These are phyloP conservation scores for Thunnus maccoyii DNA, from an alignment of 2,113 vertebrate genomes.

Conservation along the genomic window DNA sequence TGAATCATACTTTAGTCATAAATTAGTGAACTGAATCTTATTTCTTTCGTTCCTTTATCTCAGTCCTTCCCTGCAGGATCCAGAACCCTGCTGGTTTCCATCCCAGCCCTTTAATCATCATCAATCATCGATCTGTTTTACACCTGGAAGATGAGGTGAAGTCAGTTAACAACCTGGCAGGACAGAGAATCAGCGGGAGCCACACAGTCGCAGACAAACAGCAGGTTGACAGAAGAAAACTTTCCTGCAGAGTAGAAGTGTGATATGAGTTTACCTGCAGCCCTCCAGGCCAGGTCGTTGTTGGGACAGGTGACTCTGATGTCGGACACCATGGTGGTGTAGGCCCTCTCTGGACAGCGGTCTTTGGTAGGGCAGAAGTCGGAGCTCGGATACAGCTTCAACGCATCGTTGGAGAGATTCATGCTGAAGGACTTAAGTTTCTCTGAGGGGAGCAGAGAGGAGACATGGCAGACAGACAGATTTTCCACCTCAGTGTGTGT, in stretches of 20 bases:
- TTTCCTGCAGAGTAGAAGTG: neutral
- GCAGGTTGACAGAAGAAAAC: neutral
- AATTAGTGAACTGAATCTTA: too few species aligned
- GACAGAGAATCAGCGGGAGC: too few species aligned
- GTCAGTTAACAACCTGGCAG: too few species aligned
- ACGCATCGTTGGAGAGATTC: constrained; percentile 63
- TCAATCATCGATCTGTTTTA: too few species aligned
- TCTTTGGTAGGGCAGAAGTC: constrained; percentile 72
- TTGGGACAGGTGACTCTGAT: constrained; percentile 83
- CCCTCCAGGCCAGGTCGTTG: constrained; percentile 79
- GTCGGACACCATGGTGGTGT: constrained; percentile 87
- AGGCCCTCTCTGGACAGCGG: constrained; percentile 83
- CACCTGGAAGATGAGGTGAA: too few species aligned
- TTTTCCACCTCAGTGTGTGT: too few species aligned
- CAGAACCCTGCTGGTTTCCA: too few species aligned
- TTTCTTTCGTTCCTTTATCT: too few species aligned
- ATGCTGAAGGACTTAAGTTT: constrained; percentile 78
- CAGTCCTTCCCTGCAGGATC: too few species aligned
- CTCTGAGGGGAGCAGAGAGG: constrained; percentile 60
- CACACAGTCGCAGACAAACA: neutral
- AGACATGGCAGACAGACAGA: neutral
- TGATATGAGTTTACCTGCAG: constrained; percentile 76
- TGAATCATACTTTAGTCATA: too few species aligned
- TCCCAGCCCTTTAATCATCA: too few species aligned
- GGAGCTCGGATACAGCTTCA: constrained; percentile 73